These are phyloP conservation scores for Ophion slaviceki DNA, from an alignment of 2,888 invertebrate genomes.

Conservation along the genomic window DNA sequence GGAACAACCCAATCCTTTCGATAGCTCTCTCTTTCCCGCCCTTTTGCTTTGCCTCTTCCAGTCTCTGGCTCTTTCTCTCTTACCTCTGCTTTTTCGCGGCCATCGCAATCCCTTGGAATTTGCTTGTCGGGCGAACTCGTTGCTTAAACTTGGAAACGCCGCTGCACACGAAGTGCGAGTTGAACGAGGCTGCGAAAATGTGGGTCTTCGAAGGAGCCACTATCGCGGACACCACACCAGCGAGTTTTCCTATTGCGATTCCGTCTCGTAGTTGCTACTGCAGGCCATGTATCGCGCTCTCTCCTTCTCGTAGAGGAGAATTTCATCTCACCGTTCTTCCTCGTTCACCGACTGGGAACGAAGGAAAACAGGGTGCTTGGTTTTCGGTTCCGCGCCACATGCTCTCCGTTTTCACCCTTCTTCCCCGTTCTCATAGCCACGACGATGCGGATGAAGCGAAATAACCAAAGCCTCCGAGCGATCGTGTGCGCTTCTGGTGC, in stretches of 20 bases:
- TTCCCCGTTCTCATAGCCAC: conserved; percentile 22
- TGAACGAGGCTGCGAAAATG: conserved; percentile 28
- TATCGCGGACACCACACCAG: conserved; percentile 15
- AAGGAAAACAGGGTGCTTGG: conserved; percentile 49
- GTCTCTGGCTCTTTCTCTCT: background rate
- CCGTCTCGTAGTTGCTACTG: conserved; percentile 7
- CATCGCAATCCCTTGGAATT: conserved; percentile 51
- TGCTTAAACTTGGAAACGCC: conserved; percentile 40
- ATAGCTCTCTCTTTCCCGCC: conserved; percentile 10
- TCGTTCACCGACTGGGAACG: conserved; percentile 12
- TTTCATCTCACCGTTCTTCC: conserved; percentile 20
- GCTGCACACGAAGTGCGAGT: conserved; percentile 18
- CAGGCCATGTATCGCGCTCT: background rate
- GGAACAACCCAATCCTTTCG: conserved; percentile 71
- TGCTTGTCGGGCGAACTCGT: conserved; percentile 38
- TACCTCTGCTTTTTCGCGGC: background rate
- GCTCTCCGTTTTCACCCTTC: conserved; percentile 45
- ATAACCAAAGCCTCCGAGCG: conserved; percentile 43
- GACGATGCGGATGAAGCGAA: conserved; percentile 43
- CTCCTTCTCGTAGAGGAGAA: conserved; percentile 22
- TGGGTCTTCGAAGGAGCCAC: conserved; percentile 24
- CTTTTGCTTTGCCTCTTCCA: background rate
- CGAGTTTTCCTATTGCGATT: conserved; percentile 38
- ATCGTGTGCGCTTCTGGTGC: conserved; percentile 28
- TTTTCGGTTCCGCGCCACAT: conserved; percentile 55